Evolutionary conservation across 2,797 vertebrate genomes (phyloP), one percentile per base, ranked within the genome.

Genomic region (Malurus splendens): DNA sequence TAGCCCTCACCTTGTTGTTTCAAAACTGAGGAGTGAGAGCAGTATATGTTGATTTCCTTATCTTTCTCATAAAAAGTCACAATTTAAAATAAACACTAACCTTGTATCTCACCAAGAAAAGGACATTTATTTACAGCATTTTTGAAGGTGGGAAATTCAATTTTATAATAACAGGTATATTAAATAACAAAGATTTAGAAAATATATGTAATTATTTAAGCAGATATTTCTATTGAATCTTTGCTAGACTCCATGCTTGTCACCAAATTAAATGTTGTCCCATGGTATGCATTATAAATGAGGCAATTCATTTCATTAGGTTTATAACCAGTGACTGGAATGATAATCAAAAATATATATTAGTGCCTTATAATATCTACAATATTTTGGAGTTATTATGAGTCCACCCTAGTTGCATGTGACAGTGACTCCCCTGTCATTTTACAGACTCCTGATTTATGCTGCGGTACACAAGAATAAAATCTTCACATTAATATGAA

Each of bases 331-430:
- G 82, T 94, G 94, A 85, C 86, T 89, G 62, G 79, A 94, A 94
- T 94, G 91, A 93, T 91, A 91, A 95, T 93, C 87, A 94, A 90
- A 84, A 84, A 86, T 94, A 89, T 73, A 80, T 64, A 84, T 94
- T 87, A 94, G 56, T 87, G n/a, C 36, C 64, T 95, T 71, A 45
- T 90, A 92, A 93, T 68, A 98, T 75, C 66, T 85, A 75, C 33
- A 81, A 25, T 64, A 91, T 72, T 89, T 85, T 66, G 18, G 41
- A 95, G 48, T 38, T 50, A 52, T 68, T 92, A 86, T 54, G 66
- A 59, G 89, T 59, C 90, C 41, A 20, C 0, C 8, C 22, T 72
- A 48, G 54, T 61, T 92, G 44, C 41, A 50, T 18, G 32, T 5
- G 28, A 75, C 78, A 84, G 19, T 65, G 87, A 66, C 36, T 59